Base-by-base conservation (phyloP, 2,888 invertebrate species). In the Trileptium ribeirensis region DNA sequence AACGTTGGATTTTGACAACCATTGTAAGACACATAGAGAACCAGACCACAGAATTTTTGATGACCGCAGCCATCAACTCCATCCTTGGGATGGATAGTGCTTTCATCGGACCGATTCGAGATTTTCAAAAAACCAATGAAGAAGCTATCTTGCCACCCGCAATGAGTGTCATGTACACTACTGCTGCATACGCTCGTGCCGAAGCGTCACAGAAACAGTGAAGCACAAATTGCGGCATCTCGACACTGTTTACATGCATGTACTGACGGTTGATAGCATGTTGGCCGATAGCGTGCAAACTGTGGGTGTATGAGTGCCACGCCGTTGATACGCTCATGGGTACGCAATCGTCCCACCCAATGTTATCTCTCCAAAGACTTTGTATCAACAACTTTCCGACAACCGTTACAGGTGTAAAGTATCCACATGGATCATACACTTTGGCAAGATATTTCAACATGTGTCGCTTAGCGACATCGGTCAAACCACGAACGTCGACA, bases 31-130 rank as follows among this genome's bases (percentile, higher is more conserved):
- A 24, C 85, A 83, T 2, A 78, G 79, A 0, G 82, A 84, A 79
- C 84, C 86, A 15, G 83, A 81, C 83, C 83, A 86, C 75, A 79
- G 82, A 34, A 36, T 74, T 0, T 78, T 78, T n/a, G 70, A 19
- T 19, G 33, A 83, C 8, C 85, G 79, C 0, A 82, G 74, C 77
- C 77, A 75, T 75, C 38, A 75, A 39, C 39, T 75, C 77, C 34
- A 75, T n/a, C 15, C 77, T 33, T 0, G 85, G 85, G 3, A 86
- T 37, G 15, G 85, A 81, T 0, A 83, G 37, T 0, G 64, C 75
- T 79, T 86, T 85, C 0, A 84, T 29, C 29, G 85, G 85, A 8
- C 85, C 84, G 0, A 85, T 84, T 67, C 83, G 77, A 8, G 84
- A 81, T 80, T 85, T 85, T 0, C 81, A 33, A 38, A 80, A 79